These are phyloP conservation scores for Tenthredo scrophulariae DNA, from an alignment of 2,888 invertebrate species.

Conservation along the genomic window DNA sequence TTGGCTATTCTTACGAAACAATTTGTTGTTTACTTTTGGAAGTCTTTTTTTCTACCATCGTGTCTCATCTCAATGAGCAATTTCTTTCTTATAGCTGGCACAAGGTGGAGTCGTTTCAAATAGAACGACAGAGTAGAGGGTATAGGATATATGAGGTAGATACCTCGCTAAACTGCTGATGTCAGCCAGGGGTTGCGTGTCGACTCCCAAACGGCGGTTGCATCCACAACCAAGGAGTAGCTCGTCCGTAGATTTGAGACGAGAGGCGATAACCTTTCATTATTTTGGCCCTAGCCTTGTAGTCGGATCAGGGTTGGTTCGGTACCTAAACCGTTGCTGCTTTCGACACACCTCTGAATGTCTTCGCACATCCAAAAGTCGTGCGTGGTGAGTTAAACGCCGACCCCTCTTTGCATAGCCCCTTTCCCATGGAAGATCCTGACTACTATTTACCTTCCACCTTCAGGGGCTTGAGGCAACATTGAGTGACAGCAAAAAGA, in stretches of 20 bases:
- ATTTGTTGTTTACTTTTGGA: background rate
- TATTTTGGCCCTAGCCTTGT: conserved; percentile 24
- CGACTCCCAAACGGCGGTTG: conserved; percentile 67
- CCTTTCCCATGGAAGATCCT: background rate
- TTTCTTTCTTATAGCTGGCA: background rate
- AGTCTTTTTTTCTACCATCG: background rate
- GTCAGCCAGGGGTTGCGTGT: conserved; percentile 71
- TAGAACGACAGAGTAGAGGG: background rate
- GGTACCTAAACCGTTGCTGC: conserved; percentile 69
- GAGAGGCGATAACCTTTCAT: background rate
- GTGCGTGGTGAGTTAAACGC: conserved; percentile 72
- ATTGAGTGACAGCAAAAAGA: conserved; percentile 78
- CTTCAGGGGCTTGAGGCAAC: conserved; percentile 78
- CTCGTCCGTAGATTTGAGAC: conserved; percentile 40
- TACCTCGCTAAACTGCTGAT: conserved; percentile 71
- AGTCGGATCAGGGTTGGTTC: conserved; percentile 59
- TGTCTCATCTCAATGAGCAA: background rate
- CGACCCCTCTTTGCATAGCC: background rate
- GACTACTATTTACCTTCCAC: conserved; percentile 56
- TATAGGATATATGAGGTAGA: conserved; percentile 29
- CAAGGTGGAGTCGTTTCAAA: conserved; percentile 1
- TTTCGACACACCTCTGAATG: conserved; percentile 75
- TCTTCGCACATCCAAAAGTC: conserved; percentile 77
- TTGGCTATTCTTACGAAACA: background rate
- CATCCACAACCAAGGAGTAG: conserved; percentile 52